These are phyloP conservation scores for Drosophila mimica DNA, from an alignment of 2,888 invertebrate genomes.

Conservation along the genomic window DNA sequence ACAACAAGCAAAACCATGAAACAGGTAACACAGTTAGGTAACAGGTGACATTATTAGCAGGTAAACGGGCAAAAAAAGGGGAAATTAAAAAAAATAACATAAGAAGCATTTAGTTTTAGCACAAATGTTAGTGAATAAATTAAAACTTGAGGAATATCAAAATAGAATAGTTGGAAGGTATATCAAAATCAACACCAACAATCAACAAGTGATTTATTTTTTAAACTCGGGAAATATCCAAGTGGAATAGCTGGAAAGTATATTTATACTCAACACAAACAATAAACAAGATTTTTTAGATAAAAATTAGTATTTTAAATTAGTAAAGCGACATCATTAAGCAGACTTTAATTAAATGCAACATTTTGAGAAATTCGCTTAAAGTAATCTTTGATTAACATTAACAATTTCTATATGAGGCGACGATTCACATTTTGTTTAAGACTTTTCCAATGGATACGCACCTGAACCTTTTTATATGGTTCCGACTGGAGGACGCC, in stretches of 20 bases:
- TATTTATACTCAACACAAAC: background rate
- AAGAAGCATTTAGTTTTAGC: background rate
- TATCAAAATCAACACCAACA: background rate
- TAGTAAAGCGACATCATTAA: background rate
- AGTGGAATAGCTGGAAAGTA: background rate
- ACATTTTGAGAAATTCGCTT: background rate
- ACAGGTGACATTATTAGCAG: constrained; percentile 3
- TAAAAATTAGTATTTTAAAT: background rate
- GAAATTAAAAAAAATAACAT: background rate
- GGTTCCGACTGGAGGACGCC: constrained; percentile 69
- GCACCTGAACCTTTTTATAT: constrained; percentile 76
- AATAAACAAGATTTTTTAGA: background rate
- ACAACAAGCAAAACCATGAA: background rate
- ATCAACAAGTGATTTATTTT: background rate
- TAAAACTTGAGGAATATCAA: background rate
- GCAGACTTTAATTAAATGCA: background rate
- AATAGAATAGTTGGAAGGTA: background rate
- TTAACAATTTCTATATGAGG: background rate
- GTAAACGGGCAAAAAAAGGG: background rate
- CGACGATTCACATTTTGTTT: background rate
- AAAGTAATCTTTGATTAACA: background rate
- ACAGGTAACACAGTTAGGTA: constrained; percentile 6
- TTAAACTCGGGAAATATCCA: background rate
- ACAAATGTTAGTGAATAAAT: background rate
- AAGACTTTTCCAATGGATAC: constrained; percentile 19